Base-by-base conservation (phyloP, 2,888 invertebrate genomes). In the Prosapia bicincta region DNA sequence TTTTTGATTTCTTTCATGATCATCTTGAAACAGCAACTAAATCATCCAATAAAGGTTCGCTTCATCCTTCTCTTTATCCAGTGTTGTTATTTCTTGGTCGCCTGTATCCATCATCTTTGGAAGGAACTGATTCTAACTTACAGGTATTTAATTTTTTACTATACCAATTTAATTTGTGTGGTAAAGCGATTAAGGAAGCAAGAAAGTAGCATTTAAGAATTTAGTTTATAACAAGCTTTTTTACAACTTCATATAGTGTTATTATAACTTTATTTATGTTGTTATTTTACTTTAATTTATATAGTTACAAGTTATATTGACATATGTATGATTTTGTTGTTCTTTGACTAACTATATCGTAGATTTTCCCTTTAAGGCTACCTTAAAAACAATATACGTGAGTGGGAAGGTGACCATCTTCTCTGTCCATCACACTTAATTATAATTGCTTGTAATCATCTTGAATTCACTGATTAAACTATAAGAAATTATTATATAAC, bases 31-130 rank as follows among this genome's bases (percentile, higher is more conserved):
- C 79, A 24, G 78, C 80, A 20, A 72, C 76, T 5, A 71, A 74
- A 25, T 76, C 69, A 54, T 25, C 69, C n/a, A 86, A 86, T 76
- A 9, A 54, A 54, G 20, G 20, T n/a, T 54, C 54, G 3, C 81
- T 89, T 81, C 82, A 91, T 77, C 90, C 92, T 0, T 88, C 90
- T 5, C 85, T 96, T 78, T 94, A 93, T 85, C 94, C 95, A 0
- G 87, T 93, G 67, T 86, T 97, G 78, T 85, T 96, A 81, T 86
- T 97, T 76, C 86, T 97, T 71, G 91, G 92, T 1, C 87, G 95
- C 32, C 86, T 97, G 3, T 93, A 93, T 84, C 93, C 94, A 0
- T 92, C 92, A 0, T 87, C 90, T 0, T 85, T 90, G 70, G 94
- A 95, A 82, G 91, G 91, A 54, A 88, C 89, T 10, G 90, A 91